Conservation (phyloP, 2,113 vertebrate genomes). For the Otus sunia region DNA sequence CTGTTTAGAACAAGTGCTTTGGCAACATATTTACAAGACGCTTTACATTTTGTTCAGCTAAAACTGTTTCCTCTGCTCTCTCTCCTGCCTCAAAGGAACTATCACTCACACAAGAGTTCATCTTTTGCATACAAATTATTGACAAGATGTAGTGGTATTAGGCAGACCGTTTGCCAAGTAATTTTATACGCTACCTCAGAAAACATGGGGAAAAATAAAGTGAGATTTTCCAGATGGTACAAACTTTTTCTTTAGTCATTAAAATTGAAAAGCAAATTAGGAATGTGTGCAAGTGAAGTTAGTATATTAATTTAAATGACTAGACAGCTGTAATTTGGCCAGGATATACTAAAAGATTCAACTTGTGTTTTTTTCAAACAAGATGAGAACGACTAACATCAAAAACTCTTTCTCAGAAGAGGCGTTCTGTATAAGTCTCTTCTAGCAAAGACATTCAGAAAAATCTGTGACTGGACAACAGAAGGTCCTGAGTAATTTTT, state of each 20-base stretch:
- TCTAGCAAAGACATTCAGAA: background rate
- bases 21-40: background rate
- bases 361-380: background rate
- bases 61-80: background rate
- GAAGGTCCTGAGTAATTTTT: background rate
- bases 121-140: constrained; percentile 21
- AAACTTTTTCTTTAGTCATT: background rate
- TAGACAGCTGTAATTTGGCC: background rate
- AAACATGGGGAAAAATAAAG: background rate
- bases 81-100: background rate
- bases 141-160: background rate
- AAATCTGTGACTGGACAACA: background rate
- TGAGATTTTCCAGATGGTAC: background rate
- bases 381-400: background rate
- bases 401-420: background rate
- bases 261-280: background rate
- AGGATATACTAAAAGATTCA: background rate
- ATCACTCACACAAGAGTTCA: background rate
- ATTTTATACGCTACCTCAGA: background rate
- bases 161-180: background rate
- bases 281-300: background rate
- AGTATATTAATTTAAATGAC: background rate
- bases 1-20: background rate
- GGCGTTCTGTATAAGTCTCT: background rate
- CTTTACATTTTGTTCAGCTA: background rate